Evolutionary conservation across 2,888 invertebrate genomes (phyloP), one percentile per base, ranked within the genome.

Genomic region (Pimpla rufipes): DNA sequence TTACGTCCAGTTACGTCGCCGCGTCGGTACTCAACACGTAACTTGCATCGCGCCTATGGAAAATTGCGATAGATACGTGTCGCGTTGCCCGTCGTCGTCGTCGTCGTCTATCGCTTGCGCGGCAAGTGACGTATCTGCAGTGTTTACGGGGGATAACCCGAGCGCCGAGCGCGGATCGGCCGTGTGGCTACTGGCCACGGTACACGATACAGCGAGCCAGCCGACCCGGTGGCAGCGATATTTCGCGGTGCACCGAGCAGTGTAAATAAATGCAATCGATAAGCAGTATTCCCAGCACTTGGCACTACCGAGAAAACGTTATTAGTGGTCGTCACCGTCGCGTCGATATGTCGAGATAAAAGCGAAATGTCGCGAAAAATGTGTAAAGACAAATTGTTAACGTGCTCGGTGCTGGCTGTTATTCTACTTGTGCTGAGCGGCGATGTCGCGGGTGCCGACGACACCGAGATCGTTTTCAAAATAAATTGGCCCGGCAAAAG

Each of bases 391-490:
- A 78, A 70, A 16, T 70, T 78, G 4, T 21, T 57, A 64, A 57
- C 73, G 40, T 79, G 81, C 62, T 55, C 71, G 16, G 13, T 79
- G 8, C 73, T 82, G 13, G 64, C 62, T 42, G 37, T 86, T n/a
- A 59, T 87, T 50, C 76, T 83, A 8, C 42, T 85, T 18, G 85
- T 78, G 7, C 71, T 82, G 70, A 94, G 95, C 81, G 95, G 95
- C 90, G 96, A 97, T 92, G 94, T 96, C 29, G 96, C 96, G 93
- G 97, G 96, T 57, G 97, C 98, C 90, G 98, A 98, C 93, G 98
- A 98, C 93, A 96, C 96, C 0, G 95, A 86, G 13, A 77, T 97
- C 88, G 93, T 97, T 68, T 98, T 96, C 91, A 96, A 96, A 93
- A 96, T 98, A 70, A 96, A 96, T 91, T 96, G 97, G 97, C 95